These are phyloP conservation scores for Lasioglossum albipes DNA, from an alignment of 1,140 invertebrate genomes.

Conservation along the genomic window DNA sequence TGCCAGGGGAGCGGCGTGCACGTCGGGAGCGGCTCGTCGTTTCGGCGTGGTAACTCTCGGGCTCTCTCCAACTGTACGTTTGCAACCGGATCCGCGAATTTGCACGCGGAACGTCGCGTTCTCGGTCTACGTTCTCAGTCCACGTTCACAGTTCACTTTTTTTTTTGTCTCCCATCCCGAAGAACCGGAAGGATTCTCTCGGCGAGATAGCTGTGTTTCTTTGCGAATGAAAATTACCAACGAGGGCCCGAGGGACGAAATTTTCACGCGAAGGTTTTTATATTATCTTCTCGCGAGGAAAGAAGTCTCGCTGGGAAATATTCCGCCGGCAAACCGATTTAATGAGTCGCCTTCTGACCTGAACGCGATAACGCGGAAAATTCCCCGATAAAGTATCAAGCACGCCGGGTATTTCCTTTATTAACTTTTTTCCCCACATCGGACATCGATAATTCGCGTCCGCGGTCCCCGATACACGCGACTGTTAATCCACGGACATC, in stretches of 20 bases:
- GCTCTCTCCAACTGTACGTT: slow-evolving; percentile 42
- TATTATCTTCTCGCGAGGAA: slow-evolving; percentile 1
- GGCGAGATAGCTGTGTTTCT: too few relatives aligned
- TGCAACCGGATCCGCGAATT: slow-evolving; percentile 52
- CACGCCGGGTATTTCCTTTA: slow-evolving; percentile 74
- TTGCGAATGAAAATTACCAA: not conserved
- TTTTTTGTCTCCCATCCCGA: not conserved
- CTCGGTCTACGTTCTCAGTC: not conserved
- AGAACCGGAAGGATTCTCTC: not conserved
- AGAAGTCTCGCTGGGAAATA: not conserved
- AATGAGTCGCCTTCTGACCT: slow-evolving; percentile 71
- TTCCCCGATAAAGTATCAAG: slow-evolving; percentile 72
- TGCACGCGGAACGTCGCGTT: slow-evolving; percentile 35
- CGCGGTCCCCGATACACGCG: not conserved
- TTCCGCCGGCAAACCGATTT: slow-evolving; percentile 52
- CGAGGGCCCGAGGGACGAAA: not conserved
- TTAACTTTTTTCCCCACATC: slow-evolving; percentile 72
- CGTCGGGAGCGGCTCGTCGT: slow-evolving; percentile 58
- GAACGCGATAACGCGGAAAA: slow-evolving; percentile 58
- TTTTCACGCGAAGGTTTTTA: not conserved
- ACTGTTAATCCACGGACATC: not conserved
- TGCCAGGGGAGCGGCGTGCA: slow-evolving; percentile 71
- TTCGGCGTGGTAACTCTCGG: slow-evolving; percentile 47
- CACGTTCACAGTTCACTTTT: not conserved
- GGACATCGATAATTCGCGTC: slow-evolving; percentile 61